These are phyloP conservation scores for Galagoides demidoff DNA, from an alignment of 2,797 vertebrate genomes.

Conservation along the genomic window DNA sequence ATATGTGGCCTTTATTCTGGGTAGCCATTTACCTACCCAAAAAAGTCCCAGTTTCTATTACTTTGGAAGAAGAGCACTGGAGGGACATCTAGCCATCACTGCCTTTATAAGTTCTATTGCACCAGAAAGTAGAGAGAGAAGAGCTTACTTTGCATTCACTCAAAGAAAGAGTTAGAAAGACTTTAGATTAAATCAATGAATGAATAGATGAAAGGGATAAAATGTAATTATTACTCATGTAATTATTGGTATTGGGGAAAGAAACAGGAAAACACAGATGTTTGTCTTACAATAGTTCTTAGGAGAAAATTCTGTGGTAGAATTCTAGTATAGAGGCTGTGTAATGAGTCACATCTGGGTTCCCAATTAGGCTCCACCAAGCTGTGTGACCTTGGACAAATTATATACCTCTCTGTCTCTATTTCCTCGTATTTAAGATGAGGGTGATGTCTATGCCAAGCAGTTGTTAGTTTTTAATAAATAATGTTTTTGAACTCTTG, in stretches of 20 bases:
- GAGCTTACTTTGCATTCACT: background rate
- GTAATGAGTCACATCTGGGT: slow-evolving; percentile 37
- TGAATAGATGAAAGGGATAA: background rate
- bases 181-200: background rate
- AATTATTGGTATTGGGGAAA: slow-evolving; percentile 55
- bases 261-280: slow-evolving; percentile 53
- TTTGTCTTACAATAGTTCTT: slow-evolving; percentile 25
- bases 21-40: background rate
- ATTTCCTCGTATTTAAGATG: background rate
- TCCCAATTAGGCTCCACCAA: background rate
- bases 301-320: background rate
- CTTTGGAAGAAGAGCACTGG: background rate
- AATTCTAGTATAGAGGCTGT: background rate
- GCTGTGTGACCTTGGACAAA: background rate
- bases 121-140: background rate
- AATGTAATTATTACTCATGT: slow-evolving; percentile 49
- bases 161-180: slow-evolving; percentile 38
- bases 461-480: background rate
- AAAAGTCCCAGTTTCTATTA: background rate
- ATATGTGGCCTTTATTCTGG: background rate
- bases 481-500: slow-evolving; percentile 9
- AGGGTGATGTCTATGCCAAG: background rate
- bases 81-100: background rate
- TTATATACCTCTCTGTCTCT: background rate
- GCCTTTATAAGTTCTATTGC: background rate